Evolutionary conservation across 2,113 vertebrate species (phyloP).

Genomic region (Chaenogobius annularis): DNA sequence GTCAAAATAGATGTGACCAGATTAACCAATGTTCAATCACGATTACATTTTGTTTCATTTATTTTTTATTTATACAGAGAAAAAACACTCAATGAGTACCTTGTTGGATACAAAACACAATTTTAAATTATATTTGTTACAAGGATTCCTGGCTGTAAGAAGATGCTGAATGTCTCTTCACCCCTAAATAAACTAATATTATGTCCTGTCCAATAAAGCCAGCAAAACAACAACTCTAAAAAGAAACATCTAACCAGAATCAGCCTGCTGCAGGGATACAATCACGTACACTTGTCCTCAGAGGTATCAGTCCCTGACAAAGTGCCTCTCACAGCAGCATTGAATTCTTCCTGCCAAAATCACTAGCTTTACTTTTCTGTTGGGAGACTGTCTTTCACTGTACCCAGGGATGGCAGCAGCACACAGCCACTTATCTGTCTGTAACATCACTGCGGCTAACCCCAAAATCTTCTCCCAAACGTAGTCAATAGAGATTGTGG

Average conservation of each 20-base stretch:
- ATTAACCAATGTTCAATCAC: too few species aligned
- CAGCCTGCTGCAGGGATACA: background rate
- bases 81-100: too few species aligned
- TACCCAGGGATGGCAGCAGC: background rate
- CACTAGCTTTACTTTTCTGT: conserved; percentile 13
- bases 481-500: conserved; percentile 52
- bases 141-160: too few species aligned
- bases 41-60: too few species aligned
- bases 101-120: too few species aligned
- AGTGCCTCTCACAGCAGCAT: conserved; percentile 29
- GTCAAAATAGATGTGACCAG: too few species aligned
- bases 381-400: background rate
- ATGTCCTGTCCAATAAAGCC: too few species aligned
- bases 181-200: too few species aligned
- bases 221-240: background rate
- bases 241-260: background rate
- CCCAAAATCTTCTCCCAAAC: conserved; percentile 48
- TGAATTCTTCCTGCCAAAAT: conserved; percentile 22
- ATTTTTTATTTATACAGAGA: too few species aligned
- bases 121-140: too few species aligned
- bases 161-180: too few species aligned
- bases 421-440: conserved; percentile 39
- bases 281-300: background rate
- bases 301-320: conserved; percentile 23
- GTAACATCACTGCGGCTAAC: conserved; percentile 48